Evolutionary conservation across 2,113 vertebrate genomes (phyloP).

Genomic region (Hippolais icterina): DNA sequence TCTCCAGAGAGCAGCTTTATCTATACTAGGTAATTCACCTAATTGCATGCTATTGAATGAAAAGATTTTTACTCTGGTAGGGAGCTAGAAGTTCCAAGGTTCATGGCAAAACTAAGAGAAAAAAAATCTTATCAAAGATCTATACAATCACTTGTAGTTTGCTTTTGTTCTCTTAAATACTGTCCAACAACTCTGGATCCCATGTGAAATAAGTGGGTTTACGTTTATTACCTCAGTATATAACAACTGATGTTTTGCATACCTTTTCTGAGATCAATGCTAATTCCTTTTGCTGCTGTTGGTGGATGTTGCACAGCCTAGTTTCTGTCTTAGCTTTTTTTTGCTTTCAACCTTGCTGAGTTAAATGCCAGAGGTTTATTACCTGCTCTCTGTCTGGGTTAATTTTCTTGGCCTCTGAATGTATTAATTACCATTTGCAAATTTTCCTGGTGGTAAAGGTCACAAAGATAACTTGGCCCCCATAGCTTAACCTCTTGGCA

Average conservation of each 20-base stretch:
- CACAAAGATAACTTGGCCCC: background rate
- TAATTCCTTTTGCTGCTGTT: background rate
- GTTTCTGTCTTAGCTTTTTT: background rate
- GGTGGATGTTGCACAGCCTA: background rate
- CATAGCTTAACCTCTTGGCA: background rate
- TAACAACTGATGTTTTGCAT: background rate
- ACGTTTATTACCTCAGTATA: background rate
- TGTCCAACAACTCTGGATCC: background rate
- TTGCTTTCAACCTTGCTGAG: background rate
- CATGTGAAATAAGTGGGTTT: background rate
- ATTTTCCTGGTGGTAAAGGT: constrained; percentile 41
- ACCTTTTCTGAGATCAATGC: background rate
- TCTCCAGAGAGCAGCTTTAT: constrained; percentile 42
- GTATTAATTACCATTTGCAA: constrained; percentile 1
- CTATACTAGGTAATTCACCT: constrained; percentile 35
- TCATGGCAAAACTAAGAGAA: background rate
- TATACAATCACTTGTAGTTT: background rate
- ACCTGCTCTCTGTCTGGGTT: background rate
- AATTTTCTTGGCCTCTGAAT: background rate
- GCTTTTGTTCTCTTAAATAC: background rate
- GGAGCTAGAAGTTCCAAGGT: constrained; percentile 21
- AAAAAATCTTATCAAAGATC: constrained; percentile 51
- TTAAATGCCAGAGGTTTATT: constrained; percentile 21
- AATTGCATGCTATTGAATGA: constrained; percentile 51
- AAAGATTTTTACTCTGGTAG: background rate